A percentile compares a stretch with the other conserved stretches of the same genome.
Conservation (phyloP, 2,888 invertebrate genomes). For the Sesamia inferens region DNA sequence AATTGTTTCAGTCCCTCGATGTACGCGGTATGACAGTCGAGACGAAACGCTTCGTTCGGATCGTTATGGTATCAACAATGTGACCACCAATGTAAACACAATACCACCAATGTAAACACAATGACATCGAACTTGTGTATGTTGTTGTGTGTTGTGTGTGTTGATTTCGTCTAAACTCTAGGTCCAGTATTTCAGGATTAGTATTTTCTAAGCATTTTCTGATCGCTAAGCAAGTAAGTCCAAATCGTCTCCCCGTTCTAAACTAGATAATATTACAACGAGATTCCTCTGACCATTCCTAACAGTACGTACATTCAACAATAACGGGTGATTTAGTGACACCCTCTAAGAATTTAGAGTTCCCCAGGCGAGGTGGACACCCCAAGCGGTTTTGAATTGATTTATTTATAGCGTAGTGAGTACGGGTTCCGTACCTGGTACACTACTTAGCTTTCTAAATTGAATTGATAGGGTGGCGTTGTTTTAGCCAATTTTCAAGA, state of each 20-base stretch:
- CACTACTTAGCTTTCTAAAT: conserved; percentile 74
- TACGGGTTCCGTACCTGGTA: conserved; percentile 75
- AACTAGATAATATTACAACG: conserved; percentile 36
- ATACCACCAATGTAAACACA: too few species aligned
- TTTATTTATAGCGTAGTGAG: conserved; percentile 81
- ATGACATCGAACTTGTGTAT: too few species aligned
- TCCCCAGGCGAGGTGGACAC: conserved; percentile 83
- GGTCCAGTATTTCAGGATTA: too few species aligned
- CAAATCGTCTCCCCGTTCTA: conserved; percentile 11
- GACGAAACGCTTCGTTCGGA: too few species aligned
- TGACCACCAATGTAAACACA: too few species aligned
- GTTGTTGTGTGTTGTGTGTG: too few species aligned
- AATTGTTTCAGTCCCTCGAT: too few species aligned
- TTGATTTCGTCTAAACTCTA: too few species aligned
- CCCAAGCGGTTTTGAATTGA: conserved; percentile 83
- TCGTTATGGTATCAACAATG: too few species aligned
- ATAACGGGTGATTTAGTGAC: conserved; percentile 85
- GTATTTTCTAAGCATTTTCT: too few species aligned
- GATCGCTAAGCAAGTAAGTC: background rate
- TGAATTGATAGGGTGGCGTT: conserved; percentile 67
- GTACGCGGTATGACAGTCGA: too few species aligned
- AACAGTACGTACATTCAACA: conserved; percentile 73
- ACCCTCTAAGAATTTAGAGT: conserved; percentile 82
- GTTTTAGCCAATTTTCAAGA: conserved; percentile 36
- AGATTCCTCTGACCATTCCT: conserved; percentile 54